phyloP scores from a whole-genome alignment of 2,888 invertebrate species.

The Isotomurus palustris region DNA sequence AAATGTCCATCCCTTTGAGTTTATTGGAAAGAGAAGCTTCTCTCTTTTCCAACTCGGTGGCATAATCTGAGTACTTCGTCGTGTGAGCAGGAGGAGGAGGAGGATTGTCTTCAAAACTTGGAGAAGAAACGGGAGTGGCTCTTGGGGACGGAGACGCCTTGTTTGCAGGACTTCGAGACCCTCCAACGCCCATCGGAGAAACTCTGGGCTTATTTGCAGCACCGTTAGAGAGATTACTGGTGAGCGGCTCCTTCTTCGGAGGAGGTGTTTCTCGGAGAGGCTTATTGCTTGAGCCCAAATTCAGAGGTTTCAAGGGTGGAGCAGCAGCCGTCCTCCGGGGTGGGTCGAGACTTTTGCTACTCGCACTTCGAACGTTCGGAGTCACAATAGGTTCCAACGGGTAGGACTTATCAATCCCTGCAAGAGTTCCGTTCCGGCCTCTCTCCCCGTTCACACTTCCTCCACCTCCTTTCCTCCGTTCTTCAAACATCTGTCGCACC shows the following conservation, averaged over 20 bases:
- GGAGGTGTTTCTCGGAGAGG: background rate
- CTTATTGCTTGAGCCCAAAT: constrained; percentile 19
- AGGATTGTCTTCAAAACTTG: too few species aligned
- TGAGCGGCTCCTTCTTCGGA: background rate
- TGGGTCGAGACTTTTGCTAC: constrained; percentile 20
- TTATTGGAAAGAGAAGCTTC: constrained; percentile 24
- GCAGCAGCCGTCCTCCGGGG: constrained; percentile 13
- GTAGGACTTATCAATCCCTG: constrained; percentile 46
- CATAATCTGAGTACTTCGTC: constrained; percentile 37
- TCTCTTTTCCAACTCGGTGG: constrained; percentile 25
- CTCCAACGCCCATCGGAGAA: background rate
- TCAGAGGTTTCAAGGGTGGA: constrained; percentile 17
- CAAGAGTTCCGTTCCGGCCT: constrained; percentile 19
- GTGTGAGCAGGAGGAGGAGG: constrained; percentile 21
- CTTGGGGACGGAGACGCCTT: constrained; percentile 2
- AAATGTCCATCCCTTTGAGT: constrained; percentile 16
- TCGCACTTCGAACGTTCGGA: constrained; percentile 6
- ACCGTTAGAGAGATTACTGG: background rate
- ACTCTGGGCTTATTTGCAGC: background rate
- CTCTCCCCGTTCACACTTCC: constrained; percentile 13
- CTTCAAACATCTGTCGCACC: constrained; percentile 83
- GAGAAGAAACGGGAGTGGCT: constrained; percentile 9
- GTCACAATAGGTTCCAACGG: constrained; percentile 46
- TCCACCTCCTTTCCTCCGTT: constrained; percentile 50
- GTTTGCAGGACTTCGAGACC: background rate